These are phyloP conservation scores for Ailurus styani DNA, from an alignment of 2,113 vertebrate genomes.

Conservation along the genomic window DNA sequence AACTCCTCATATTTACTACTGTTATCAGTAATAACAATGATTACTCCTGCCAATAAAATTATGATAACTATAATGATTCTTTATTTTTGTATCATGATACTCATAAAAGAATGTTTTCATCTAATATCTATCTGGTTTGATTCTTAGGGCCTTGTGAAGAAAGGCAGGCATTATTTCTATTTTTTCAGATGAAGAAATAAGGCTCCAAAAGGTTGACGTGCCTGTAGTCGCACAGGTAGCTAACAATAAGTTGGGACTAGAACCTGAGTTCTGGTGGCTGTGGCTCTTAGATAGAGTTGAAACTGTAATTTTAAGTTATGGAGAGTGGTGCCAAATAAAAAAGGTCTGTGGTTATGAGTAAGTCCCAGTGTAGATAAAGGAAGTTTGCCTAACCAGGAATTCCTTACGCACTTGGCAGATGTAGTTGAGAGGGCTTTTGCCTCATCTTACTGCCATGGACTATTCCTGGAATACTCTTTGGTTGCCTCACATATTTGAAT, in stretches of 20 bases:
- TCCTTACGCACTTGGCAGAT: not conserved
- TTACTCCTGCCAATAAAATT: not conserved
- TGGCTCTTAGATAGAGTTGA: not conserved
- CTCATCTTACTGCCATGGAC: not conserved
- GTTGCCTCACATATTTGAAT: not conserved
- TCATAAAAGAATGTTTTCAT: not conserved
- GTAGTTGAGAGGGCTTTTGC: not conserved
- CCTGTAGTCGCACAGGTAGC: not conserved
- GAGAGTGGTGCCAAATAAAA: not conserved
- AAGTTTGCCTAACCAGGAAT: not conserved
- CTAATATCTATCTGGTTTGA: not conserved
- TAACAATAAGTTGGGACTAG: not conserved
- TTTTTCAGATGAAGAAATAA: conserved; percentile 34
- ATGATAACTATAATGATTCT: not conserved
- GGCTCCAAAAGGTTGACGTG: not conserved
- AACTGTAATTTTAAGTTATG: not conserved
- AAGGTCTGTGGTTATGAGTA: not conserved
- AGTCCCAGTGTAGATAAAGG: not conserved
- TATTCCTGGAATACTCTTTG: not conserved
- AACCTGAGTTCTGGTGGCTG: not conserved
- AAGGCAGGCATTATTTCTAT: not conserved
- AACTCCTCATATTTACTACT: not conserved
- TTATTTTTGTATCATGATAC: conserved; percentile 10
- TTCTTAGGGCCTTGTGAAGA: not conserved
- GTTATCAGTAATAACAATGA: not conserved